Evolutionary conservation across 2,797 vertebrate genomes (phyloP).

Genomic region (Ceryle rudis): DNA sequence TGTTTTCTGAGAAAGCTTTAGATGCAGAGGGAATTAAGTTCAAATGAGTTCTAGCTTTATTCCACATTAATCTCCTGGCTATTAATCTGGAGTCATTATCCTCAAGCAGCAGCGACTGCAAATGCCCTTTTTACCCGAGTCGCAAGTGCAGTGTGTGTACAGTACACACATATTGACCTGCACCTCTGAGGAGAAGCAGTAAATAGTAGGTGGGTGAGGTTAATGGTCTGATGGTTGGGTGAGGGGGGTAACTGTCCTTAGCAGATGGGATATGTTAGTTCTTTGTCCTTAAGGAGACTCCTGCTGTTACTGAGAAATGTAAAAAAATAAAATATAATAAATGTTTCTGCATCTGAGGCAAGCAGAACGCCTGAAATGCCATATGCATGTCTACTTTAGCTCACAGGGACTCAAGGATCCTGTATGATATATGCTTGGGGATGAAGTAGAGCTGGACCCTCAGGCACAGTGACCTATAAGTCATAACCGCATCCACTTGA

Average conservation of each 20-base stretch:
- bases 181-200: rapidly evolving
- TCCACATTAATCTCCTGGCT: background rate
- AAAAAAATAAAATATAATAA: rapidly evolving
- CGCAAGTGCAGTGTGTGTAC: too few relatives aligned
- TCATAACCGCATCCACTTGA: background rate
- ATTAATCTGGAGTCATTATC: background rate
- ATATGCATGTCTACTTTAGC: background rate
- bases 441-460: background rate
- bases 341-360: background rate
- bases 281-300: background rate
- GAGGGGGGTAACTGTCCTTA: background rate
- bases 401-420: background rate
- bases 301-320: background rate
- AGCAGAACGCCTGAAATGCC: background rate
- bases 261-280: background rate
- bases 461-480: background rate
- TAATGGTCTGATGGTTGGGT: background rate
- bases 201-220: too few relatives aligned
- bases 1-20: background rate
- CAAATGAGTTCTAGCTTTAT: conserved; percentile 17
- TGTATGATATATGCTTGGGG: background rate
- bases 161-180: background rate
- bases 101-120: background rate
- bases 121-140: background rate
- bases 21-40: background rate